Evolutionary conservation across 1,140 invertebrate species (phyloP).

Genomic region (Zaprionus africanus): DNA sequence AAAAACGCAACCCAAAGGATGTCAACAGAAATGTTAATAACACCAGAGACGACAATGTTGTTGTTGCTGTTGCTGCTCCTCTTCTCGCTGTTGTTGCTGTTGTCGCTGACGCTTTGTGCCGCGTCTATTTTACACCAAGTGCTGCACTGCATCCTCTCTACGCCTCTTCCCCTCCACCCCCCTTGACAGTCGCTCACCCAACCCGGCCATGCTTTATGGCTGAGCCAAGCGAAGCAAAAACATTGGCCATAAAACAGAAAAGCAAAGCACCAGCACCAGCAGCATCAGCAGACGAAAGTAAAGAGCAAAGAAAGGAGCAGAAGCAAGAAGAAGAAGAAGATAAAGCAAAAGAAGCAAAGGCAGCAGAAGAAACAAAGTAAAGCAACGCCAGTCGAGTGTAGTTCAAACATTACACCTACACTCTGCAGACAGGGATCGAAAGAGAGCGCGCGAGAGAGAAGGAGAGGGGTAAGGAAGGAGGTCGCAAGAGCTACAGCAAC

Average conservation of each 20-base stretch:
- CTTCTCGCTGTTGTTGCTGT: conserved; percentile 1
- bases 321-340: not conserved
- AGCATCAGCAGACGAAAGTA: conserved; percentile 31
- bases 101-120: conserved; percentile 34
- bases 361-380: conserved; percentile 17
- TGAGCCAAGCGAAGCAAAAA: conserved; percentile 61
- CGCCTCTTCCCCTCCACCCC: not conserved
- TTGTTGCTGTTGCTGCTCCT: conserved; percentile 4
- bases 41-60: conserved; percentile 48
- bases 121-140: conserved; percentile 48
- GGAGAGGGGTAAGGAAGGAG: conserved; percentile 3
- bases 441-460: conserved; percentile 34
- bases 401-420: conserved; percentile 78
- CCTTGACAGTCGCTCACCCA: not conserved
- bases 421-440: conserved; percentile 33
- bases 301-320: conserved; percentile 22
- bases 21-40: conserved; percentile 78
- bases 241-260: conserved; percentile 54
- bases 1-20: conserved; percentile 61
- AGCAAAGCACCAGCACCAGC: conserved; percentile 44
- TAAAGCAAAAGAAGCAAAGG: not conserved
- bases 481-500: conserved; percentile 47
- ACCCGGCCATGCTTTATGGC: conserved; percentile 44
- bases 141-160: conserved; percentile 36
- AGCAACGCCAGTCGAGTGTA: conserved; percentile 63